Percentiles rank a stretch among this genome's conserved stretches.
Evolutionary conservation across 2,113 vertebrate species (phyloP).

Genomic region (Psammodynastes pulverulentus): DNA sequence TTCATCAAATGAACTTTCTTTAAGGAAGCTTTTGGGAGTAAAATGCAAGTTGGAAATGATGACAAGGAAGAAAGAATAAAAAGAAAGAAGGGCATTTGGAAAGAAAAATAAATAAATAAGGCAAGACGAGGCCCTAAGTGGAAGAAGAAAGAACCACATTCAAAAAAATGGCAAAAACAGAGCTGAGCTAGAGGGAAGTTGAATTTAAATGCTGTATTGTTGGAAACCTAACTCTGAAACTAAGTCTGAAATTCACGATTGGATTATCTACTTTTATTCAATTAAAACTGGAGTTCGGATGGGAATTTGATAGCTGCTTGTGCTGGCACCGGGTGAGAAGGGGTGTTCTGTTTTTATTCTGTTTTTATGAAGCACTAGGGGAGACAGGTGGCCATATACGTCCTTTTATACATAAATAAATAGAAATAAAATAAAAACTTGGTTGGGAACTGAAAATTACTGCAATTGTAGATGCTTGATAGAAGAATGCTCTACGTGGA

Average conservation of each 20-base stretch:
- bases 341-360: not conserved
- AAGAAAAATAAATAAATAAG: not conserved
- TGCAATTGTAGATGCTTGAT: not conserved
- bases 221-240: not conserved
- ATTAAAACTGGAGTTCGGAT: not conserved
- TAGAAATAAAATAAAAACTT: not conserved
- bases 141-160: not conserved
- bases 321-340: not conserved
- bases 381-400: not conserved
- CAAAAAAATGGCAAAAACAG: not conserved
- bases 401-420: not conserved
- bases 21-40: not conserved
- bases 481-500: too few species aligned
- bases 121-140: not conserved
- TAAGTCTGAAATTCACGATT: not conserved
- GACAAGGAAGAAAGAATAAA: not conserved
- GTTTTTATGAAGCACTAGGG: not conserved
- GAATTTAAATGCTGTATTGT: not conserved
- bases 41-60: not conserved
- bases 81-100: not conserved
- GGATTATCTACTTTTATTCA: not conserved
- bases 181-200: not conserved
- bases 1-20: accelerated
- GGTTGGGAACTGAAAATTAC: not conserved
- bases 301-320: not conserved